These are phyloP conservation scores for Acinonyx jubatus DNA, from an alignment of 2,113 vertebrate species.

Conservation along the genomic window DNA sequence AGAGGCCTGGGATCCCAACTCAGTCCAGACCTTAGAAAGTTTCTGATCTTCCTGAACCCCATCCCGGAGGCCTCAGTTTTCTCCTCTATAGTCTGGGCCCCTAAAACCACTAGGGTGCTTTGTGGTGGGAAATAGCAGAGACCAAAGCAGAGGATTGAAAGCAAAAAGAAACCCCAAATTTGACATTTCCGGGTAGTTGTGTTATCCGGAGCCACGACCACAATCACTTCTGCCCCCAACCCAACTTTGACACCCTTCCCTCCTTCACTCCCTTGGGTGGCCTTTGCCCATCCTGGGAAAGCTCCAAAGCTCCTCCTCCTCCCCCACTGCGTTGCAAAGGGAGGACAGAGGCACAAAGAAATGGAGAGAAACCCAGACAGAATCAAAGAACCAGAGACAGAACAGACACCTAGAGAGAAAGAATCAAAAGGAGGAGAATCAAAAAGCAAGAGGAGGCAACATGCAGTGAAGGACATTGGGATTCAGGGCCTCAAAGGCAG, in stretches of 20 bases:
- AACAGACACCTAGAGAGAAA: not conserved
- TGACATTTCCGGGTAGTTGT: slow-evolving; percentile 38
- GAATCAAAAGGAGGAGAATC: not conserved
- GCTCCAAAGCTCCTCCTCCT: not conserved
- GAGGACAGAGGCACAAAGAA: not conserved
- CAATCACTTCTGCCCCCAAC: slow-evolving; percentile 49
- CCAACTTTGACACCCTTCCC: slow-evolving; percentile 27
- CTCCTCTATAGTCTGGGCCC: slow-evolving; percentile 17
- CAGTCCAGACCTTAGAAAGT: not conserved
- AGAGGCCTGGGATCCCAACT: not conserved
- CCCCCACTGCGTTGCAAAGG: not conserved
- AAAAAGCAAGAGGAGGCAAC: not conserved
- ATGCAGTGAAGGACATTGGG: not conserved
- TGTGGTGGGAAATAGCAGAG: slow-evolving; percentile 62
- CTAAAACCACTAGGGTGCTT: slow-evolving; percentile 42
- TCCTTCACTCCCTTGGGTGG: not conserved
- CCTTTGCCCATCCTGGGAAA: slow-evolving; percentile 48
- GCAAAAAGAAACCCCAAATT: slow-evolving; percentile 56
- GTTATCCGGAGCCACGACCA: not conserved
- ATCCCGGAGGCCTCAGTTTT: not conserved
- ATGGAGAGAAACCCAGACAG: not conserved
- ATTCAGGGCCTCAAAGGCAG: not conserved
- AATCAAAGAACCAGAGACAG: not conserved
- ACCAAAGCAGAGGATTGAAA: slow-evolving; percentile 50
- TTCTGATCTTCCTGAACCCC: not conserved